Base-by-base conservation (phyloP, 2,797 vertebrate species). In the Pempheris klunzingeri region DNA sequence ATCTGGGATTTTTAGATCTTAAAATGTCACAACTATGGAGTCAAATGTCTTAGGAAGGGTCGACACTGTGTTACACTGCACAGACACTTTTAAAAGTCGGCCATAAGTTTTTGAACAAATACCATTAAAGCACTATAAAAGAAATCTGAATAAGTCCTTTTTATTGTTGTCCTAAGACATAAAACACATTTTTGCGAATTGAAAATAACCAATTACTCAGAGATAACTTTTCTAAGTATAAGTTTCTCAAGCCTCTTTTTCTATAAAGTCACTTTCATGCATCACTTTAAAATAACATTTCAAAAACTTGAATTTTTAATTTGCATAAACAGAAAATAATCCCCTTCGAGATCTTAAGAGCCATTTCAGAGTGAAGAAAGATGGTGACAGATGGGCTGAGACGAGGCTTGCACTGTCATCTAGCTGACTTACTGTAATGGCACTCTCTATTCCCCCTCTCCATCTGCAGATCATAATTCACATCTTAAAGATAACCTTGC, bases 401-500 rank as follows among this genome's bases (percentile, higher is more conserved):
- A 52, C 12, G 39, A 74, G 64, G 57, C 82, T 71, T 57, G 36
- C 62, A 39, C 73, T 85, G 84, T 90, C 74, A 80, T 88, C 80
- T 72, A 72, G 58, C 78, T 84, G 83, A 78, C 82, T 86, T 79
- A 77, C 60, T 70, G 53, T 74, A n/a, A 46, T 14, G 20, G 8
- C 14, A 10, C 72, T 70, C 66, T 58, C 71, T 59, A 65, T 57
- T 74, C 76, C 74, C 71, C n/a, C 39, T 74, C 43, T 75, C 74
- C 78, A 83, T 86, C 80, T 88, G 75, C 79, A 80, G 41, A 76
- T 83, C 79, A 81, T 90, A 84, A 91, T 41, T 90, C 82, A 85
- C 36, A 71, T 77, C 75, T 79, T 86, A 75, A 82, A 86, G 84
- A 87, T 87, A 86, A 80, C 74, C 74, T 69, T 28, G 22, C 70